Percentiles rank a stretch among this genome's conserved stretches.
These are phyloP conservation scores for Lamellibrachia columna DNA, from an alignment of 2,888 invertebrate genomes.

Conservation along the genomic window DNA sequence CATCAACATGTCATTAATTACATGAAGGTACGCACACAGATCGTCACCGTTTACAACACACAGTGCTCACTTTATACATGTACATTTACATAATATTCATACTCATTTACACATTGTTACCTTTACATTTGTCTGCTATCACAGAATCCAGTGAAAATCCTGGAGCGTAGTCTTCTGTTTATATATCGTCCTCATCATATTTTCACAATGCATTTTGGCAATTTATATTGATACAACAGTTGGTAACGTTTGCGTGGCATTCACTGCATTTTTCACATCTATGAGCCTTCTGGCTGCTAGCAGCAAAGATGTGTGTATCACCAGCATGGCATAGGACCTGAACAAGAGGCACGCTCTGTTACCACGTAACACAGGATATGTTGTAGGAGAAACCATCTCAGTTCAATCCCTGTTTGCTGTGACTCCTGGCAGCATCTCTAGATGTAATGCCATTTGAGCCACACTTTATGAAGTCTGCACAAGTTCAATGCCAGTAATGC, in stretches of 20 bases:
- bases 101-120: not conserved
- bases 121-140: constrained; percentile 16
- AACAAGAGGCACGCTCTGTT: not conserved
- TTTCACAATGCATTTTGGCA: not conserved
- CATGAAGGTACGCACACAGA: not conserved
- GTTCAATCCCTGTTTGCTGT: not conserved
- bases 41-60: not conserved
- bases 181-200: not conserved
- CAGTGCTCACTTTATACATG: not conserved
- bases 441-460: constrained; percentile 3
- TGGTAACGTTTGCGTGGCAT: not conserved
- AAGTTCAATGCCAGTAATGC: not conserved
- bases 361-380: not conserved
- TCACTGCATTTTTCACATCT: not conserved
- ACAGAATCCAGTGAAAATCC: constrained; percentile 5
- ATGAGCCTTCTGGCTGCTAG: not conserved
- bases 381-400: not conserved
- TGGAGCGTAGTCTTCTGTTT: not conserved
- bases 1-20: not conserved
- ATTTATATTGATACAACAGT: not conserved
- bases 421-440: not conserved
- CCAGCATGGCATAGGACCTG: not conserved
- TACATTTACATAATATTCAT: constrained; percentile 6
- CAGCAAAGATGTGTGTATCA: not conserved
- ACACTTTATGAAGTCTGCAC: not conserved